phyloP scores from a whole-genome alignment of 2,888 invertebrate species.

The Glaucopsyche alexis region DNA sequence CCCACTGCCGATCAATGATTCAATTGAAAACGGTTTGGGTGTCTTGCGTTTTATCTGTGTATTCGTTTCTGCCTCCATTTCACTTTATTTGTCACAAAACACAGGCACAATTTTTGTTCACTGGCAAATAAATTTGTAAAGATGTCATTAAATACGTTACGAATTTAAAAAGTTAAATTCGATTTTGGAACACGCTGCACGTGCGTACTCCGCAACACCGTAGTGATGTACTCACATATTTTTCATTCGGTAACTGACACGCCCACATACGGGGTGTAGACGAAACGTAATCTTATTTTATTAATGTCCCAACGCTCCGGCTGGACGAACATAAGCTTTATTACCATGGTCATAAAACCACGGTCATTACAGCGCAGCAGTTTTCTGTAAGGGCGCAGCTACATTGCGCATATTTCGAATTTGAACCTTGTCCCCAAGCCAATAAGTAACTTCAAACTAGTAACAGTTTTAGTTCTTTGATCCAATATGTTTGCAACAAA shows the following conservation, averaged over 20 bases:
- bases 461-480: background rate
- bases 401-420: conserved; percentile 32
- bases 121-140: background rate
- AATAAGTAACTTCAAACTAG: conserved; percentile 30
- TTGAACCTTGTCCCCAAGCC: conserved; percentile 31
- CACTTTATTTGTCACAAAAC: conserved; percentile 35
- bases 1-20: conserved; percentile 76
- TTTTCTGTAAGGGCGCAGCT: conserved; percentile 24
- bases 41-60: conserved; percentile 65
- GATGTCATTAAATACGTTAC: conserved; percentile 35
- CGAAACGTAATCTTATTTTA: conserved; percentile 65
- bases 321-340: conserved; percentile 69
- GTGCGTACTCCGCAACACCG: conserved; percentile 53
- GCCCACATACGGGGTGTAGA: conserved; percentile 75
- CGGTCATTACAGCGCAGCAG: conserved; percentile 49
- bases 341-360: conserved; percentile 56
- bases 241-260: conserved; percentile 52
- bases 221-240: conserved; percentile 54
- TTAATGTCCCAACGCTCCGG: conserved; percentile 54
- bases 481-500: background rate
- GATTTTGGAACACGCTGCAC: conserved; percentile 46
- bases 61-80: conserved; percentile 64
- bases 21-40: conserved; percentile 82
- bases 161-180: conserved; percentile 35
- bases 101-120: conserved; percentile 6